A percentile compares a stretch with the other conserved stretches of the same genome.
These are phyloP conservation scores for Carassius auratus DNA, from an alignment of 2,113 vertebrate genomes.

Conservation along the genomic window DNA sequence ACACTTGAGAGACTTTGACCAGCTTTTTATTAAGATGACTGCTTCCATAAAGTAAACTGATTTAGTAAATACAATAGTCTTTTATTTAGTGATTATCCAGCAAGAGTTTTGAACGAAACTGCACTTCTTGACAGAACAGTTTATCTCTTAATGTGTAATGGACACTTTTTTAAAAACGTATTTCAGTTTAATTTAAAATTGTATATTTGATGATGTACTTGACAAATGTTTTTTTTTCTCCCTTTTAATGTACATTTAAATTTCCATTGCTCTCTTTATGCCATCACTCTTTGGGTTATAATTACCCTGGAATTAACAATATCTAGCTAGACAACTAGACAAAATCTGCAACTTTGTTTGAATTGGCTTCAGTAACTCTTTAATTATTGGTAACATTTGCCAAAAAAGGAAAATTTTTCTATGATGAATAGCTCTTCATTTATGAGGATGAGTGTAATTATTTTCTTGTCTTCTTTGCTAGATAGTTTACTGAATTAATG, in stretches of 20 bases:
- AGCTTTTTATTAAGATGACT: not conserved
- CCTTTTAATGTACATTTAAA: not conserved
- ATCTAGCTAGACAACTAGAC: not conserved
- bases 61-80: not conserved
- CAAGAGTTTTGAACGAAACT: constrained; percentile 8
- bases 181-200: not conserved
- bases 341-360: not conserved
- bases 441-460: not conserved
- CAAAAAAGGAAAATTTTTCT: not conserved
- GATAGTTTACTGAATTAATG: not conserved
- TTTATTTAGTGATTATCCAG: not conserved
- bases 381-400: not conserved
- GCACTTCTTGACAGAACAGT: not conserved
- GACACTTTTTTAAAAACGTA: not conserved
- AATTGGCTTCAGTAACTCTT: not conserved
- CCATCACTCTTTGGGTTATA: not conserved
- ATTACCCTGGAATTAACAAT: not conserved
- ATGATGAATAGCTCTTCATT: not conserved
- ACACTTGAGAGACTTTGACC: not conserved
- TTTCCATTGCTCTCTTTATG: not conserved
- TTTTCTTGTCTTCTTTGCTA: not conserved
- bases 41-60: constrained; percentile 1
- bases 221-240: no score
- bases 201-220: not conserved
- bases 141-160: not conserved